Conservation (phyloP, 2,888 invertebrate genomes). For the Seladonia tumulorum region DNA sequence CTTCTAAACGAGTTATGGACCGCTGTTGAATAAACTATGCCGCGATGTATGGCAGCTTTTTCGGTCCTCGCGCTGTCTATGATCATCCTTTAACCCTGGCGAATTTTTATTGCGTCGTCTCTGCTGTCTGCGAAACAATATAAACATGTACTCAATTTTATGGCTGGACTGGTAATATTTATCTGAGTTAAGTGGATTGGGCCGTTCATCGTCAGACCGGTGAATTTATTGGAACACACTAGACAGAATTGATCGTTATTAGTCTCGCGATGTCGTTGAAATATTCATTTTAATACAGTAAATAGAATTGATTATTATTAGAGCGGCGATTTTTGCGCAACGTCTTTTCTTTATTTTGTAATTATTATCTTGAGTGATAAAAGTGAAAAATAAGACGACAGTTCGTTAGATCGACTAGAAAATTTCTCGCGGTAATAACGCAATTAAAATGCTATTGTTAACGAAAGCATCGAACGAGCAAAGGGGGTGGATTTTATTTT, state of each 20-base stretch:
- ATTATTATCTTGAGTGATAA: background rate
- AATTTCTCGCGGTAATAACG: background rate
- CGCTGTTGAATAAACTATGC: slow-evolving; percentile 28
- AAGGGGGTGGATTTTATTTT: background rate
- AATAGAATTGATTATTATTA: too few relatives aligned
- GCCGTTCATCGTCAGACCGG: background rate
- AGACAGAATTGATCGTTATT: too few relatives aligned
- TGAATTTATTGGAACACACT: background rate
- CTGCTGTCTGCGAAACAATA: background rate
- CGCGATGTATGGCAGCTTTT: background rate
- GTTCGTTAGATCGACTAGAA: background rate
- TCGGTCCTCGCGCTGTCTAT: background rate
- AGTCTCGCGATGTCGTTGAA: too few relatives aligned
- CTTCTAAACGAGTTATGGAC: slow-evolving; percentile 30
- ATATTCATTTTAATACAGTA: too few relatives aligned
- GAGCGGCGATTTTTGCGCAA: background rate
- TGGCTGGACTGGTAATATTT: background rate
- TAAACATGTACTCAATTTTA: background rate
- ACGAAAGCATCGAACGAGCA: background rate
- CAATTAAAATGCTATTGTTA: background rate
- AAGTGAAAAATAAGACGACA: background rate
- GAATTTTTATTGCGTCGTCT: background rate
- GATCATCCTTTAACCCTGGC: background rate
- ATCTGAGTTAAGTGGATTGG: background rate
- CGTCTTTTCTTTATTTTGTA: background rate